Conservation (phyloP, 2,888 invertebrate species). For the Pyrrhosoma nymphula region DNA sequence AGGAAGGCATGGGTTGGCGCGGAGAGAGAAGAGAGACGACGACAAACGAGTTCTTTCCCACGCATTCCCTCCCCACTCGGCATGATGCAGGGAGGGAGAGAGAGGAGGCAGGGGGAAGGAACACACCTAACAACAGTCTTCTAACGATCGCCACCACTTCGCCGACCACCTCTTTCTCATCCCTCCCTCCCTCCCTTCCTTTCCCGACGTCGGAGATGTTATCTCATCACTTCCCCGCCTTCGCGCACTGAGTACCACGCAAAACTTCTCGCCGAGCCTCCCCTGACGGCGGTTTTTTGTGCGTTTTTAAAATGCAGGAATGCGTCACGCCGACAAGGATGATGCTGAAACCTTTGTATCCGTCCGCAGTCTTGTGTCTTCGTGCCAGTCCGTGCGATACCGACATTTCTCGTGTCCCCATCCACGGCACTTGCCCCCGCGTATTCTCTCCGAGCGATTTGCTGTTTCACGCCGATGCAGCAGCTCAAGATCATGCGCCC, state of each 20-base stretch:
- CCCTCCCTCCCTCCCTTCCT: neutral
- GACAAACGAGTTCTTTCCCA: neutral
- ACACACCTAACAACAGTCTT: conserved; percentile 3
- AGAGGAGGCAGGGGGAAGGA: neutral
- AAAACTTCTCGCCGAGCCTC: neutral
- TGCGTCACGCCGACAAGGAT: conserved; percentile 20
- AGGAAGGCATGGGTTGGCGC: neutral
- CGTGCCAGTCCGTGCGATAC: conserved; percentile 18
- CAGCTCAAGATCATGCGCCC: neutral
- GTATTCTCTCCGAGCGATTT: neutral
- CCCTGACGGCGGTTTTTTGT: neutral
- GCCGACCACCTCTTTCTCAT: neutral
- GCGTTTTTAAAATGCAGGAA: conserved; percentile 16
- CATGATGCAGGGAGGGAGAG: neutral
- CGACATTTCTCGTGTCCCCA: neutral
- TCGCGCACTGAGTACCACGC: neutral
- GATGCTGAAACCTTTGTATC: neutral
- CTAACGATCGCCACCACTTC: neutral
- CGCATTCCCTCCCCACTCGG: neutral
- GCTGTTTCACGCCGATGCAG: neutral
- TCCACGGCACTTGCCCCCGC: neutral
- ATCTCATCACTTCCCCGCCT: neutral
- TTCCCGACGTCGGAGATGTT: neutral
- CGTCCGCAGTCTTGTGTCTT: neutral
- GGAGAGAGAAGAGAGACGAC: neutral